Evolutionary conservation across 2,797 vertebrate species (phyloP).

Genomic region (Macropodus opercularis): DNA sequence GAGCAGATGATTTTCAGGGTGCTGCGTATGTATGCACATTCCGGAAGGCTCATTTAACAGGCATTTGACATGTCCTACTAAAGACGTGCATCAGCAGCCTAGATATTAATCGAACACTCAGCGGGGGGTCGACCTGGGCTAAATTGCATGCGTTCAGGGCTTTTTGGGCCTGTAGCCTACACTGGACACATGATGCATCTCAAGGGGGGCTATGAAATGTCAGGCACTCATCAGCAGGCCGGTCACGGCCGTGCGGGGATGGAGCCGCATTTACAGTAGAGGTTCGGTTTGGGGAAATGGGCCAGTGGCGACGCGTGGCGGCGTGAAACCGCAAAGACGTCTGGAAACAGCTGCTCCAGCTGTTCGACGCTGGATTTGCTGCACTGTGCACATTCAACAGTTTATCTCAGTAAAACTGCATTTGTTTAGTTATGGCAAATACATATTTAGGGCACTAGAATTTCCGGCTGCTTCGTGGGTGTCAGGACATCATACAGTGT

Average conservation of each 20-base stretch:
- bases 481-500: no score
- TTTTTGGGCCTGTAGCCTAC: constrained; percentile 4
- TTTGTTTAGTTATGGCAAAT: no score
- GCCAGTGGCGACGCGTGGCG: constrained; percentile 50
- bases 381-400: no score
- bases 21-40: background rate
- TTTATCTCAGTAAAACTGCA: no score
- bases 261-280: constrained; percentile 44
- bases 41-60: background rate
- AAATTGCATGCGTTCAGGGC: background rate
- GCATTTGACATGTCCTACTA: no score
- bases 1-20: background rate
- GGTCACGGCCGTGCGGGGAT: constrained; percentile 59
- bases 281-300: background rate
- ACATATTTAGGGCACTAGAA: no score
- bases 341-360: no score
- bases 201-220: constrained; percentile 48
- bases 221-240: constrained; percentile 59
- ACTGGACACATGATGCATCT: constrained; percentile 24
- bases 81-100: background rate
- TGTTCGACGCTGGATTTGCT: no score
- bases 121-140: background rate
- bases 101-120: background rate
- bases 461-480: no score
- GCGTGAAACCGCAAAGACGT: background rate